phyloP scores from a whole-genome alignment of 2,113 vertebrate genomes.

The Sigmodon hispidus region DNA sequence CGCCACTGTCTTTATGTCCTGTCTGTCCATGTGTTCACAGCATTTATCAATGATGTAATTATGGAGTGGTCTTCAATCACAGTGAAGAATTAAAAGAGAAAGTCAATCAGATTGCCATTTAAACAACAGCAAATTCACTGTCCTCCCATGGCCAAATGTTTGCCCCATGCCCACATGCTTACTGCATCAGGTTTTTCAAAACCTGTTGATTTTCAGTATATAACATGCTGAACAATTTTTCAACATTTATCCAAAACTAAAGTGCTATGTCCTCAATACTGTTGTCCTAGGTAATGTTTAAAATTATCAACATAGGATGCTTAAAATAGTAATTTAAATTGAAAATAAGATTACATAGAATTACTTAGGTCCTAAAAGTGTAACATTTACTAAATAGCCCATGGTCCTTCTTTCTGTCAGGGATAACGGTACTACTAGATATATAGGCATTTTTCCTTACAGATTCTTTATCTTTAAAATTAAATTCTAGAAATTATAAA shows the following conservation, averaged over 20 bases:
- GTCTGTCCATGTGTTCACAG: constrained; percentile 86
- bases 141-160: not conserved
- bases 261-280: not conserved
- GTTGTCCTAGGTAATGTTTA: not conserved
- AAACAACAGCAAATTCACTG: not conserved
- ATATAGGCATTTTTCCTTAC: constrained; percentile 27
- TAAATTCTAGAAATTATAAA: not conserved
- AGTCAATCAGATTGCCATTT: constrained; percentile 82
- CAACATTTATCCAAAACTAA: constrained; percentile 45
- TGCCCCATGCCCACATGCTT: not conserved
- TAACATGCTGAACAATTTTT: constrained; percentile 7
- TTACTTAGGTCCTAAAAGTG: not conserved
- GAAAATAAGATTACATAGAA: not conserved
- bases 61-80: constrained; percentile 84
- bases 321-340: constrained; percentile 22
- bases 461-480: constrained; percentile 41
- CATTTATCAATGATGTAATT: constrained; percentile 87
- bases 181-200: constrained; percentile 36
- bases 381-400: not conserved
- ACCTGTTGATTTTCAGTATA: not conserved
- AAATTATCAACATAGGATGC: constrained; percentile 42
- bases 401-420: constrained; percentile 27
- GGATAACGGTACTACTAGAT: not conserved
- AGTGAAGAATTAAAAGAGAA: constrained; percentile 85
- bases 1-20: constrained; percentile 88